Evolutionary conservation across 2,888 invertebrate species (phyloP), one percentile per base, ranked within the genome.

Genomic region (Phengaris alcon): DNA sequence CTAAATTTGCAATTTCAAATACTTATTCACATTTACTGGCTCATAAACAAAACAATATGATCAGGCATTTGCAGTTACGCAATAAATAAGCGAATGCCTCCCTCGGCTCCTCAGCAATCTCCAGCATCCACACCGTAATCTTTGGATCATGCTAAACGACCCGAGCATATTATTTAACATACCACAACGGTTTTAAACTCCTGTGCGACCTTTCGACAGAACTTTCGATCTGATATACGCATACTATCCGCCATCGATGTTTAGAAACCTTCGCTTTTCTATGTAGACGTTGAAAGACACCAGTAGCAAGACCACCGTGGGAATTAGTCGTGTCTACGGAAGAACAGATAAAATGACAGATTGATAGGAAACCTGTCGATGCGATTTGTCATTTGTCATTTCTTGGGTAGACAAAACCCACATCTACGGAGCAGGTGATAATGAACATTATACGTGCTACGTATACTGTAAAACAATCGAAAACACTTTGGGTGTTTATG

Each of bases 81-180:
- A 35, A 64, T 64, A 64, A 64, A 64, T 64, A 64, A 64, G 64
- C 72, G 72, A 52, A 72, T 72, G 72, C 72, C 54, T 35, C 13
- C 8, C 72, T 13, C 22, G 72, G 51, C 52, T 72, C 54, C 22
- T 13, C 22, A 72, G 10, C 54, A 54, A 72, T 72, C 72, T 54
- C 22, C 54, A 72, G 72, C 22, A 72, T 72, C 54, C 72, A 44
- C 69, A 69, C 69, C 68, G 72, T 54, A 52, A 72, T 52, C 72
- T 72, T 52, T 35, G 52, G 15, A 69, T 70, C 51, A 51, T 22
- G 70, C 22, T 54, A 35, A 72, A 54, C 72, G 51, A 72, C 22
- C 52, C 22, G 13, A 54, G 52, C 35, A 72, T 72, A 72, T 72
- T 72, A 72, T 72, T 72, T 72, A 72, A 52, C 72, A 72, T 72